Conservation (phyloP, 1,140 invertebrate species). For the Macrobrachium nipponense region DNA sequence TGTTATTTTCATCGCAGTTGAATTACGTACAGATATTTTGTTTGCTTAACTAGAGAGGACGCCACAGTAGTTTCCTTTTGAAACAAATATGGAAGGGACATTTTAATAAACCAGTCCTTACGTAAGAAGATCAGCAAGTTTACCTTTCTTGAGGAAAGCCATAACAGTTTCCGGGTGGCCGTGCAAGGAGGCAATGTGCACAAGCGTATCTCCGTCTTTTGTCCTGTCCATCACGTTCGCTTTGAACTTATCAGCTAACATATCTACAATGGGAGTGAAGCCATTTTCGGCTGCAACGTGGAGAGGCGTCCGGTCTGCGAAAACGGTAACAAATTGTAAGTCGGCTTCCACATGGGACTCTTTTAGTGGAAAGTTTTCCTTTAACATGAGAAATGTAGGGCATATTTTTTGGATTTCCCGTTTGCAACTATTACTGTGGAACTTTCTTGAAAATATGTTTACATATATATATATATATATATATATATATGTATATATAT, state of each 20-base stretch:
- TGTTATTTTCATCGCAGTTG: too few relatives aligned
- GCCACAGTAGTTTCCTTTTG: too few relatives aligned
- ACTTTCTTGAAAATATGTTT: too few relatives aligned
- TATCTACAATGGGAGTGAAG: slow-evolving; percentile 93
- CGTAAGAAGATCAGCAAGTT: not conserved
- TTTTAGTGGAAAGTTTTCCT: not conserved
- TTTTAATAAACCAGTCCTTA: too few relatives aligned
- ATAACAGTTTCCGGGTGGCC: slow-evolving; percentile 98
- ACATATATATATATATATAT: too few relatives aligned
- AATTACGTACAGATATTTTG: too few relatives aligned
- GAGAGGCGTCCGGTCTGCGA: slow-evolving; percentile 91
- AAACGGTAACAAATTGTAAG: not conserved
- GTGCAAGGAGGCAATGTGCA: slow-evolving; percentile 96
- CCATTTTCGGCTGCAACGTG: slow-evolving; percentile 98
- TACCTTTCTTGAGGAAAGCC: slow-evolving; percentile 94
- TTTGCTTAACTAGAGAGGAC: too few relatives aligned
- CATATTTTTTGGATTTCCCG: too few relatives aligned
- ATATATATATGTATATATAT: not conserved
- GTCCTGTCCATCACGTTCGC: slow-evolving; percentile 94
- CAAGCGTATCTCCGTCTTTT: slow-evolving; percentile 96
- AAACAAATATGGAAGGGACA: too few relatives aligned
- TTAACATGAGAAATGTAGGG: too few relatives aligned
- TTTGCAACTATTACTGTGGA: too few relatives aligned
- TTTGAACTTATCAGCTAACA: slow-evolving; percentile 97
- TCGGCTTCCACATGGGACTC: not conserved